Evolutionary conservation across 2,888 invertebrate species (phyloP).

Genomic region (Timema cristinae): DNA sequence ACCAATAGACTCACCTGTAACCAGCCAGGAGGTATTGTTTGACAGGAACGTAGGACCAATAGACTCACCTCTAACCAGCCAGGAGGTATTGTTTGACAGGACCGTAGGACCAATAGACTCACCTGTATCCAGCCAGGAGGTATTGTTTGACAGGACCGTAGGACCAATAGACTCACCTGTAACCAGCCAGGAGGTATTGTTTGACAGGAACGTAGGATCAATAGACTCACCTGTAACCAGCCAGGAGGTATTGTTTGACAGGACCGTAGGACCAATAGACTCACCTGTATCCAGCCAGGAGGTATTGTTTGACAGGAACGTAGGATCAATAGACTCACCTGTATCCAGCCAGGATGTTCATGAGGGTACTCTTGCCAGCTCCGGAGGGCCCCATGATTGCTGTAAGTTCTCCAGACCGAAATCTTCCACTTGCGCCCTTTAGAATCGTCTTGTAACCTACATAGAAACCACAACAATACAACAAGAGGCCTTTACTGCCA

Average conservation of each 20-base stretch:
- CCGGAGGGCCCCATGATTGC: constrained; percentile 96
- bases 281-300: too few species aligned
- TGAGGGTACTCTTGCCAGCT: constrained; percentile 74
- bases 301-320: too few species aligned
- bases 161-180: too few species aligned
- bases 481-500: neutral
- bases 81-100: too few species aligned
- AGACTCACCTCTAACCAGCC: constrained; percentile 78
- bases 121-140: too few species aligned
- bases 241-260: too few species aligned
- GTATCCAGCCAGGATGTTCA: constrained; percentile 86
- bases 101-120: too few species aligned
- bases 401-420: constrained; percentile 85
- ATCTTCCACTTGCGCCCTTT: constrained; percentile 84
- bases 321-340: constrained; percentile 56
- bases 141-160: too few species aligned
- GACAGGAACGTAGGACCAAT: too few species aligned
- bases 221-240: constrained; percentile 74
- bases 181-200: too few species aligned
- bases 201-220: too few species aligned
- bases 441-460: constrained; percentile 76
- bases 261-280: too few species aligned
- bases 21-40: constrained; percentile 67
- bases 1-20: constrained; percentile 64
- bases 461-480: constrained; percentile 29